These are phyloP conservation scores for Epicampocera succincta DNA, from an alignment of 2,888 invertebrate species.

Conservation along the genomic window DNA sequence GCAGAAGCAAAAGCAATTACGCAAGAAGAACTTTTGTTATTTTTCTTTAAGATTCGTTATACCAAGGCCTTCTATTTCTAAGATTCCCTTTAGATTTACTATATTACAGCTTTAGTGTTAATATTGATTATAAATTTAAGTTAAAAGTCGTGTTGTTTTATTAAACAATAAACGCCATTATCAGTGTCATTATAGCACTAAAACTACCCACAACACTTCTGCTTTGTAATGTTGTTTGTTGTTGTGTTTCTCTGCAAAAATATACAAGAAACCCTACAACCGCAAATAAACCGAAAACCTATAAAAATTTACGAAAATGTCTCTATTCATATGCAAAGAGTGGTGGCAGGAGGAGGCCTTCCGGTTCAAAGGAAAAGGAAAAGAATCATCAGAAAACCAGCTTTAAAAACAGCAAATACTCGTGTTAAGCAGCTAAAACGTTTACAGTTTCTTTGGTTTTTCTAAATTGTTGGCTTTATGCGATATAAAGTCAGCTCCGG, in stretches of 20 bases:
- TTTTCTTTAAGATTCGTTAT: too few species aligned
- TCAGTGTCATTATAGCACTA: conserved; percentile 44
- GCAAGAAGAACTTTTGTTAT: too few species aligned
- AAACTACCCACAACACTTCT: background rate
- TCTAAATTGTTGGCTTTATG: conserved; percentile 2
- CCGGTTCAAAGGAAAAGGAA: conserved; percentile 33
- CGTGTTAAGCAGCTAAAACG: conserved; percentile 57
- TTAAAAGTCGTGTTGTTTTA: background rate
- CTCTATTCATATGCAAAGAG: conserved; percentile 1
- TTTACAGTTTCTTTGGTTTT: conserved; percentile 59
- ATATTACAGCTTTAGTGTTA: too few species aligned
- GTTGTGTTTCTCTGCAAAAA: background rate
- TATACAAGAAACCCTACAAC: background rate
- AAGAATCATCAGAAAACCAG: conserved; percentile 34
- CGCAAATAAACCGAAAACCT: conserved; percentile 21
- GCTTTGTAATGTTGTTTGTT: too few species aligned
- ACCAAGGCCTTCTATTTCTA: too few species aligned
- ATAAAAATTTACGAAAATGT: conserved; percentile 49
- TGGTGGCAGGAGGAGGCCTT: conserved; percentile 41
- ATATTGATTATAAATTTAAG: too few species aligned
- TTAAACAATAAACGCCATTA: conserved; percentile 47
- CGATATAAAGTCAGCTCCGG: too few species aligned
- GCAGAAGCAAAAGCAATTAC: too few species aligned
- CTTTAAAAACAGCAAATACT: conserved; percentile 44
- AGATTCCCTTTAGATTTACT: too few species aligned